Base-by-base conservation (phyloP, 92 coral and sea anemone genomes). In the Phenganax subtilis region DNA sequence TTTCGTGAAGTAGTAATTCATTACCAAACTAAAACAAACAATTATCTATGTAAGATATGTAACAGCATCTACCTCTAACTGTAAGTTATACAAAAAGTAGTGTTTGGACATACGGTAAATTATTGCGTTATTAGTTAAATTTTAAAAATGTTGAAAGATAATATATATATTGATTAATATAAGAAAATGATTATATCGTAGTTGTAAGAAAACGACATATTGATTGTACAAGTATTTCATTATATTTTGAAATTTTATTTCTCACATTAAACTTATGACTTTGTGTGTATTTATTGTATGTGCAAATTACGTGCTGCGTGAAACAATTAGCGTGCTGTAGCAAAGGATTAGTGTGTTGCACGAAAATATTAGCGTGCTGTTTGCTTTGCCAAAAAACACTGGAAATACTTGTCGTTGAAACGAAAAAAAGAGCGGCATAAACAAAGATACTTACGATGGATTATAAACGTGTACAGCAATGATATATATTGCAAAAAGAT, bases 101-200 rank as follows among this genome's bases (percentile, higher is more conserved):
- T 68, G 47, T 20, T 29, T 25, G 30, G 47, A 68, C 10, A 0
- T 37, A 37, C 5, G 47, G 47, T 37, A 37, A 37, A n/a, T 68
- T 30, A 68, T 29, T 68, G 29, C 29, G 54, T 68, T 64, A 54
- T 75, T 56, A 76, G 17, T 57, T 55, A 75, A 76, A 59, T 76
- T 76, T 60, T 57, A 76, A 76, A 4, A 75, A 55, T 47, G 25
- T 55, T 47, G 64, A 12, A 44, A 59, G 10, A 51, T 76, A 57
- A 75, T 75, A 75, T 75, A 75, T 75, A 1, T 53, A 25, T 16
- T 75, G 80, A 20, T 30, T 75, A 75, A 76, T 76, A 76, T 76
- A 57, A 2, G 44, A 76, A 75, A 11, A 68, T 30, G 30, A 68
- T 68, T 68, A 68, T 68, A 68, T 68, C 47, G 29, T 68, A 68